Evolutionary conservation across 2,797 vertebrate species (phyloP).

Genomic region (Atherinosoma microstoma): DNA sequence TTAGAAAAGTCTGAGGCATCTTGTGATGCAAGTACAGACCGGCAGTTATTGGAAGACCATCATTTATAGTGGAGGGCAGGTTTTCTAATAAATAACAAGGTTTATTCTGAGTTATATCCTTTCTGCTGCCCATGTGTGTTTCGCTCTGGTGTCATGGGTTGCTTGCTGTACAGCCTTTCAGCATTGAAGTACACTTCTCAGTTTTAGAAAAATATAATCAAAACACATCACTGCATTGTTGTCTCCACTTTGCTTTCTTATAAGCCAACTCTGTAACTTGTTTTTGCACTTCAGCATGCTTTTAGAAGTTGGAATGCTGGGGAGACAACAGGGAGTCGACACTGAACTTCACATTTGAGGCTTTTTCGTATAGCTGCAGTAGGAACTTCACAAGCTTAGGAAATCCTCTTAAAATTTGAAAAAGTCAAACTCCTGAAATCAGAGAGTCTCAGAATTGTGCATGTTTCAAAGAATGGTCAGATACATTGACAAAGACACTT

Average conservation of each 20-base stretch:
- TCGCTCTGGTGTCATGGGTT: slow-evolving; percentile 21
- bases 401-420: slow-evolving; percentile 41
- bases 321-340: slow-evolving; percentile 50
- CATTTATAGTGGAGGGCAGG: slow-evolving; percentile 16
- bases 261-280: slow-evolving; percentile 35
- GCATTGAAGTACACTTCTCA: slow-evolving; percentile 30
- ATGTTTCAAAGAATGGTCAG: slow-evolving; percentile 22
- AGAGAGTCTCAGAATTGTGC: slow-evolving; percentile 31
- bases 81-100: slow-evolving; percentile 49
- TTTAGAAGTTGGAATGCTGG: slow-evolving; percentile 44
- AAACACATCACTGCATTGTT: slow-evolving; percentile 30
- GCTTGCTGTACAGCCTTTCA: slow-evolving; percentile 43
- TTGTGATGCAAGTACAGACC: slow-evolving; percentile 46
- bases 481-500: slow-evolving; percentile 26
- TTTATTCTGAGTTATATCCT: slow-evolving; percentile 20
- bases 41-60: slow-evolving; percentile 29
- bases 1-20: slow-evolving; percentile 29
- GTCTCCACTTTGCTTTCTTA: slow-evolving; percentile 26
- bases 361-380: slow-evolving; percentile 33
- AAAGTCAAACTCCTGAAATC: slow-evolving; percentile 55
- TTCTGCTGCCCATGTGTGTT: slow-evolving; percentile 41
- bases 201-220: slow-evolving; percentile 41
- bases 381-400: slow-evolving; percentile 43
- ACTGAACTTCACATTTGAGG: slow-evolving; percentile 51
- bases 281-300: slow-evolving; percentile 46